Evolutionary conservation across 2,113 vertebrate species (phyloP).

Genomic region (Chlamydotis undulata): DNA sequence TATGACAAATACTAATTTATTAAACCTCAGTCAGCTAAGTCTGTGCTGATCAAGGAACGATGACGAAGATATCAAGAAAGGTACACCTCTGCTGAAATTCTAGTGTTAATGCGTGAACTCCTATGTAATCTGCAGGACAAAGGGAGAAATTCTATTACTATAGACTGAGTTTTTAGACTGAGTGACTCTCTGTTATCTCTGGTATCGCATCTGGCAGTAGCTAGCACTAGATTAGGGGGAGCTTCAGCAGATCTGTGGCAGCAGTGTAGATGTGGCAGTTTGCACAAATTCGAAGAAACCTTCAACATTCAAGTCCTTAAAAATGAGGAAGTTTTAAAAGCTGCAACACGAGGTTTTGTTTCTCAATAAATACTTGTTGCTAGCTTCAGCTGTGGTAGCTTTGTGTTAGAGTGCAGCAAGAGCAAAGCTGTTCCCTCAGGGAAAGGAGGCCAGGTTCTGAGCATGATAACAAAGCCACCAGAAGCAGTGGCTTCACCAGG

Average conservation of each 20-base stretch:
- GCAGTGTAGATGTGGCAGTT: not conserved
- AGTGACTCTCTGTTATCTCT: not conserved
- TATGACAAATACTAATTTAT: not conserved
- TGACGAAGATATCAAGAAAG: not conserved
- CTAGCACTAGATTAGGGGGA: not conserved
- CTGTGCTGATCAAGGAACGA: not conserved
- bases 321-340: not conserved
- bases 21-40: not conserved
- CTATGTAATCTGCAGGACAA: not conserved
- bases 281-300: not conserved
- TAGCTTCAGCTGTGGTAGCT: not conserved
- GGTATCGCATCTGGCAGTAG: not conserved
- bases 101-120: not conserved
- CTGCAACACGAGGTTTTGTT: not conserved
- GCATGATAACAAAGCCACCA: not conserved
- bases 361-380: not conserved
- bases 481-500: not conserved
- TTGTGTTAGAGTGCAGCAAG: not conserved
- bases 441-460: not conserved
- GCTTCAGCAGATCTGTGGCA: not conserved
- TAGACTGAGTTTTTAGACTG: not conserved
- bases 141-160: fast-evolving
- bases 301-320: not conserved
- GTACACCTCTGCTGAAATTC: not conserved
- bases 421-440: not conserved